These are phyloP conservation scores for Torymus auratus DNA, from an alignment of 2,888 invertebrate genomes.

Conservation along the genomic window DNA sequence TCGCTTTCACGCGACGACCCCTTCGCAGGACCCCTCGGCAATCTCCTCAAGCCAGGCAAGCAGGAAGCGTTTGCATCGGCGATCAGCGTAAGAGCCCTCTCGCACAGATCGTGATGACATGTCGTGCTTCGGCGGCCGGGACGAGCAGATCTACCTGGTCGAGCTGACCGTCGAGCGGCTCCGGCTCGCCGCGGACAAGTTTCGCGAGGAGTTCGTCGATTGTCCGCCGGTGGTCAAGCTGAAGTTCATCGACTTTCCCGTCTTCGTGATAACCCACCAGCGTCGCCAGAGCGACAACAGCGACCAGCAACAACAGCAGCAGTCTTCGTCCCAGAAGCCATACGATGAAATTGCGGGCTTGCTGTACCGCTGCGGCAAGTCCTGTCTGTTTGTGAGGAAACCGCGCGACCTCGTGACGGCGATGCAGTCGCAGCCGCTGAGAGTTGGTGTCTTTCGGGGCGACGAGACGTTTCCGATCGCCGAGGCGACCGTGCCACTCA, in stretches of 20 bases:
- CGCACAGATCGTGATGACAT: constrained; percentile 61
- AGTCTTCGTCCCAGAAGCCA: background rate
- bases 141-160: constrained; percentile 70
- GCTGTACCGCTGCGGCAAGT: constrained; percentile 68
- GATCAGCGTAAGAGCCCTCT: background rate
- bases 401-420: constrained; percentile 69
- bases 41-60: background rate
- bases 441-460: constrained; percentile 69
- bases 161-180: constrained; percentile 70
- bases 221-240: constrained; percentile 68
- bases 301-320: background rate
- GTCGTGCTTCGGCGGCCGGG: constrained; percentile 71
- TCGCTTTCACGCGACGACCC: constrained; percentile 1
- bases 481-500: constrained; percentile 67
- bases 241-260: constrained; percentile 72
- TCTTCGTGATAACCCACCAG: constrained; percentile 67
- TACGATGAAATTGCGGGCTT: constrained; percentile 61
- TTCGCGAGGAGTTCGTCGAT: constrained; percentile 61
- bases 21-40: too few species aligned
- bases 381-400: constrained; percentile 70
- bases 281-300: background rate
- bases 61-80: constrained; percentile 8
- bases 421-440: constrained; percentile 66
- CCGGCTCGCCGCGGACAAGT: constrained; percentile 66
- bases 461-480: constrained; percentile 73